Evolutionary conservation across 92 coral and sea anemone species (phyloP), one percentile per base, ranked within the genome.

Genomic region (Heteractis magnifica): DNA sequence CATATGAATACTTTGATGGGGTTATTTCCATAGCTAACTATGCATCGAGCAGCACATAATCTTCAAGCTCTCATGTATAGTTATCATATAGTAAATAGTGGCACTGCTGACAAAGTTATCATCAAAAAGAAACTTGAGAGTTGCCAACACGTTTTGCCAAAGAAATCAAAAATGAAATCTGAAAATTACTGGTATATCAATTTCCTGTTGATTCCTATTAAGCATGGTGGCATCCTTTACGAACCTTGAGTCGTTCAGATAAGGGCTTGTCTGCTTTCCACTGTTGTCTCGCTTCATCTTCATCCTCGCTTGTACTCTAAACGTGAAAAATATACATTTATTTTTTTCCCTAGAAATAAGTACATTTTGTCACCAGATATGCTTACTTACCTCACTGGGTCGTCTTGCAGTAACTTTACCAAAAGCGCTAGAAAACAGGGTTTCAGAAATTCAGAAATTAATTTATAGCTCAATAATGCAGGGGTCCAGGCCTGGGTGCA

Each of bases 241-340:
- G 50, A 10, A 95, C 99, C 95, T 97, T 97, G 4, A 97, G 88
- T 79, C 92, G 90, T 70, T 97, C 98, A 73, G 97, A 92, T 83
- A 97, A 83, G 62, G 99, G 98, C 81, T 87, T 92, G 52, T 90
- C 99, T 3, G 99, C 99, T 62, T 91, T 94, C 99, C 99, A 97
- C 58, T 94, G 92, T 11, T 79, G 87, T 72, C 90, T 87, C 19
- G 65, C 88, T 72, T 92, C 94, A 41, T 87, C 95, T 50, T 90
- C 94, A 16, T 85, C 94, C 26, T 91, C 92, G 65, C 83, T 79
- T 52, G 92, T 81, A 16, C 77, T 86, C 26, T 64, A 20, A 5
- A 76, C 15, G 8, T 18, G 19, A 11, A 51, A 16, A n/a, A 49
- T 6, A 76, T 20, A 76, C 18, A 6, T 10, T 50, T 11, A 7